A percentile compares a stretch with the other conserved stretches of the same genome.
Evolutionary conservation across 1,140 invertebrate genomes (phyloP).

Genomic region (Parapsyche elsis): DNA sequence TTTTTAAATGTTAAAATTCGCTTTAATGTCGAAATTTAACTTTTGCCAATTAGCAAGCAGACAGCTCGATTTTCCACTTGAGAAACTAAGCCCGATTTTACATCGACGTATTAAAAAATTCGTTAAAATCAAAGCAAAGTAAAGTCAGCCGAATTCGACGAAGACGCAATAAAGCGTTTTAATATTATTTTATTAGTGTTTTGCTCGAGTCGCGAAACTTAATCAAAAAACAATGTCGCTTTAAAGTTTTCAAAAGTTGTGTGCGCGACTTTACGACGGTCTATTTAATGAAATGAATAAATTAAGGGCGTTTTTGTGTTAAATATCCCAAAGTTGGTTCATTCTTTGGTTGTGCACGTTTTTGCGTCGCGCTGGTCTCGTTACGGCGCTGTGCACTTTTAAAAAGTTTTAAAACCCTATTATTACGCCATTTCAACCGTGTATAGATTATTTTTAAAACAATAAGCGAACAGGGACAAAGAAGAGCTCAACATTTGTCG

Average conservation of each 20-base stretch:
- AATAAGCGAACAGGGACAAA: too few relatives aligned
- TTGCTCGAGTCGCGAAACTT: constrained; percentile 7
- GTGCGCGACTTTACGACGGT: constrained; percentile 3
- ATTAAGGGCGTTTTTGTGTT: constrained; percentile 19
- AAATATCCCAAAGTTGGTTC: neutral
- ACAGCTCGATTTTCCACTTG: too few relatives aligned
- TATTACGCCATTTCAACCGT: too few relatives aligned
- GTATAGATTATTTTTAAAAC: too few relatives aligned
- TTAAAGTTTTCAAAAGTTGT: constrained; percentile 16
- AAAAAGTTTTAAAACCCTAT: too few relatives aligned
- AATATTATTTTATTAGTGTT: constrained; percentile 22
- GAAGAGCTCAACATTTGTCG: too few relatives aligned
- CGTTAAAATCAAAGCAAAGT: neutral
- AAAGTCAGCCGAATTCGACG: neutral
- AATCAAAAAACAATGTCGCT: constrained; percentile 31
- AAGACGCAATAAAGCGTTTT: constrained; percentile 17
- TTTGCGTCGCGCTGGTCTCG: neutral
- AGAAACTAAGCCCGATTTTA: too few relatives aligned
- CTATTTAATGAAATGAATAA: constrained; percentile 28
- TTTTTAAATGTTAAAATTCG: too few relatives aligned
- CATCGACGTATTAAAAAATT: too few relatives aligned
- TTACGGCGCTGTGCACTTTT: too few relatives aligned
- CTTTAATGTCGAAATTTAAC: too few relatives aligned
- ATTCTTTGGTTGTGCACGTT: neutral
- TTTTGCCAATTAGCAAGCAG: too few relatives aligned